These are phyloP conservation scores for Riptortus pedestris DNA, from an alignment of 1,140 invertebrate species.

Conservation along the genomic window DNA sequence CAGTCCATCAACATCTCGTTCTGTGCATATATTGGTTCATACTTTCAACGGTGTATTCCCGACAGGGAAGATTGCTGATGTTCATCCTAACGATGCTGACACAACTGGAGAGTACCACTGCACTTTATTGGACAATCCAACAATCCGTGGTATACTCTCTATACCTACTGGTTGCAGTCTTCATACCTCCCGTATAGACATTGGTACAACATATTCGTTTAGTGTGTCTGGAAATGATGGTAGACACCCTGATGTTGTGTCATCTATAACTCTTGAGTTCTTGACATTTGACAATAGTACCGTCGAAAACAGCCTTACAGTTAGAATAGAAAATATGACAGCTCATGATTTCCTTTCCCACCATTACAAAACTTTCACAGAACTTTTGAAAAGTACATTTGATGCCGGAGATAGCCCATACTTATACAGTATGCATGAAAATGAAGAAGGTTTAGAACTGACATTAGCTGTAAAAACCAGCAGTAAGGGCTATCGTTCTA, in stretches of 20 bases:
- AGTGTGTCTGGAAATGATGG: conserved; percentile 82
- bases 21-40: conserved; percentile 68
- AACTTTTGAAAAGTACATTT: conserved; percentile 53
- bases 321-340: conserved; percentile 60
- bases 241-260: conserved; percentile 68
- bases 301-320: conserved; percentile 67
- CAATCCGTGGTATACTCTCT: conserved; percentile 49
- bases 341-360: conserved; percentile 61
- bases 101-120: conserved; percentile 78
- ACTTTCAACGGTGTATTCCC: conserved; percentile 60
- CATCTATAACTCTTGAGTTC: conserved; percentile 72
- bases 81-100: conserved; percentile 84
- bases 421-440: conserved; percentile 64
- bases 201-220: conserved; percentile 55
- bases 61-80: conserved; percentile 72
- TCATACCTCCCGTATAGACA: conserved; percentile 53
- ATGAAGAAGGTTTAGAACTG: conserved; percentile 52
- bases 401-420: conserved; percentile 51
- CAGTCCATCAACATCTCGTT: conserved; percentile 72
- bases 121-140: conserved; percentile 52
- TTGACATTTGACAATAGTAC: conserved; percentile 67
- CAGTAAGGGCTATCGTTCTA: conserved; percentile 45
- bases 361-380: conserved; percentile 60
- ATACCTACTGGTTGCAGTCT: conserved; percentile 71
- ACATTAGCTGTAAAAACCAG: conserved; percentile 50